A percentile compares a stretch with the other conserved stretches of the same genome.
phyloP scores from a whole-genome alignment of 1,140 invertebrate species.

The Drusus annulatus region DNA sequence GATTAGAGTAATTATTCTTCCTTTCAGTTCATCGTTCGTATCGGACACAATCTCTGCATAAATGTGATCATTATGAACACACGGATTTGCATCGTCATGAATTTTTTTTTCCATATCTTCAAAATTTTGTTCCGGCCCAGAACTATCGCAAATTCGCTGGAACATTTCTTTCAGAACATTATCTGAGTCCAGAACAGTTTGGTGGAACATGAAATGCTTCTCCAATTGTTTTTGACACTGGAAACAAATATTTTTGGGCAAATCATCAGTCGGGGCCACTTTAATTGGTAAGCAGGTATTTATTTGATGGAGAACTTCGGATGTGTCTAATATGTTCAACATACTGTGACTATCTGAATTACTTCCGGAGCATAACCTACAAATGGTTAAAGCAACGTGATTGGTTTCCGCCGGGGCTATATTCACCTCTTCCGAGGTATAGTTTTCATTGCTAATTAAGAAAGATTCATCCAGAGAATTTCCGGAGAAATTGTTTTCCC shows the following conservation, averaged over 20 bases:
- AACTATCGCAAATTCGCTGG: slow-evolving; percentile 11
- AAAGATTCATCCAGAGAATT: slow-evolving; percentile 31
- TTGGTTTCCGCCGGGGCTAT: background rate
- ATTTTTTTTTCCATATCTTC: background rate
- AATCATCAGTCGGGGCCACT: slow-evolving; percentile 17
- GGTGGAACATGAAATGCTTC: slow-evolving; percentile 47
- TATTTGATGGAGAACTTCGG: slow-evolving; percentile 33
- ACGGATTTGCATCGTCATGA: background rate
- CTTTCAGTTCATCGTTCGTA: slow-evolving; percentile 5
- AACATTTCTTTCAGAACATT: slow-evolving; percentile 45
- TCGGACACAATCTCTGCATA: slow-evolving; percentile 38
- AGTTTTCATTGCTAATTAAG: slow-evolving; percentile 4
- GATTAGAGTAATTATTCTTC: slow-evolving; percentile 30
- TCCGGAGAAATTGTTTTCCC: slow-evolving; percentile 15
- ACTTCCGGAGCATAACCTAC: slow-evolving; percentile 41
- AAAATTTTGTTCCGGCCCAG: background rate
- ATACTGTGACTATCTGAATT: slow-evolving; percentile 8
- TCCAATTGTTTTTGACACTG: slow-evolving; percentile 22
- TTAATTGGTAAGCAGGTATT: slow-evolving; percentile 34
- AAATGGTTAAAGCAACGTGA: slow-evolving; percentile 5
- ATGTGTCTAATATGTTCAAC: slow-evolving; percentile 34
- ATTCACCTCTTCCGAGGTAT: background rate
- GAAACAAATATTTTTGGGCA: slow-evolving; percentile 44
- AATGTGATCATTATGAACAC: slow-evolving; percentile 43
- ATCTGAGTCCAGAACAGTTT: slow-evolving; percentile 38